Conservation (phyloP, 2,888 invertebrate species). For the Dryadula phaetusa region DNA sequence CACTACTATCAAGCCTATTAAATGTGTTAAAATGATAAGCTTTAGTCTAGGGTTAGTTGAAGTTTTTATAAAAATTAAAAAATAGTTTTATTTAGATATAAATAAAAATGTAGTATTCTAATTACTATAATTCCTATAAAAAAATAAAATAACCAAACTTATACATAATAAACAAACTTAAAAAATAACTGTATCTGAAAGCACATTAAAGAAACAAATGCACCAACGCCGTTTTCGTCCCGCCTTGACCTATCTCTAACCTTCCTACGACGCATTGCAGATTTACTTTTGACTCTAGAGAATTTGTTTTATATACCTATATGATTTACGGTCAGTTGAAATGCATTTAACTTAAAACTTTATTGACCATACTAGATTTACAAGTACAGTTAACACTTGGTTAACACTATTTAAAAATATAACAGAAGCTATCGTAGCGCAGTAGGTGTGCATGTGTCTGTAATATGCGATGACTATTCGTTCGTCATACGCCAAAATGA, state of each 20-base stretch:
- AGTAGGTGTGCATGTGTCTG: too few species aligned
- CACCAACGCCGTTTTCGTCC: slow-evolving; percentile 34
- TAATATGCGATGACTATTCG: too few species aligned
- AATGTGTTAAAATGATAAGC: slow-evolving; percentile 13
- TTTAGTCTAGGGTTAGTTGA: neutral
- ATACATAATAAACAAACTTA: too few species aligned
- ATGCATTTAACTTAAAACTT: neutral
- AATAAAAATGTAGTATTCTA: neutral
- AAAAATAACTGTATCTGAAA: too few species aligned
- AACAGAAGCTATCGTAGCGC: too few species aligned
- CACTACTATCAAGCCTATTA: slow-evolving; percentile 5
- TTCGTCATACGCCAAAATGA: too few species aligned
- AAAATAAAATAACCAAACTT: neutral
- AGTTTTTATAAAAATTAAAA: neutral
- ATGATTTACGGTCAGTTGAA: slow-evolving; percentile 8
- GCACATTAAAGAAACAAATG: slow-evolving; percentile 35
- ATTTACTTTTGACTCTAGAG: slow-evolving; percentile 29
- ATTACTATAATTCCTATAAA: neutral
- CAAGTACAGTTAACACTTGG: neutral
- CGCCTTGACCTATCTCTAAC: slow-evolving; percentile 45
- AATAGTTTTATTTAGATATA: neutral
- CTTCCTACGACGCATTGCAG: slow-evolving; percentile 44
- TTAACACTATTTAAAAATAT: too few species aligned
- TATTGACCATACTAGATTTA: neutral
- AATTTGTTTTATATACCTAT: slow-evolving; percentile 19